These are phyloP conservation scores for Aplochiton taeniatus DNA, from an alignment of 2,797 vertebrate species.

Conservation along the genomic window DNA sequence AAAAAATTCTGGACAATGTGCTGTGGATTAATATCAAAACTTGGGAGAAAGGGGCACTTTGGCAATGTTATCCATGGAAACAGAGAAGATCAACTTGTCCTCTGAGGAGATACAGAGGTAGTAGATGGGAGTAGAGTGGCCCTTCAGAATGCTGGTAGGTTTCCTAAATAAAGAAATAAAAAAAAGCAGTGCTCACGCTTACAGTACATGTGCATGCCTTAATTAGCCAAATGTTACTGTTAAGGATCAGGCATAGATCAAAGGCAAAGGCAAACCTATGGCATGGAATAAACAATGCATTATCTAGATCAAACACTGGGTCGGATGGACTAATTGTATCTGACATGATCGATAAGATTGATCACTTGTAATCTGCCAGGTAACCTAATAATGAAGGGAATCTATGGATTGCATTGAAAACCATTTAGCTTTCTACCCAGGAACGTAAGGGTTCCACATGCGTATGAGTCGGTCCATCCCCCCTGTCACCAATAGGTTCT, in stretches of 20 bases:
- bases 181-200: conserved; percentile 10
- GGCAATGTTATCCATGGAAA: conserved; percentile 68
- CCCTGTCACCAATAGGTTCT: conserved; percentile 73
- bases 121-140: conserved; percentile 66
- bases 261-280: too few relatives aligned
- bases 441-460: conserved; percentile 78
- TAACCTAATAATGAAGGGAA: not conserved
- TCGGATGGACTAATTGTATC: not conserved
- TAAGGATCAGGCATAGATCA: not conserved
- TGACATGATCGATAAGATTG: too few relatives aligned
- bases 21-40: not conserved
- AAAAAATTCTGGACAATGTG: not conserved
- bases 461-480: conserved; percentile 72
- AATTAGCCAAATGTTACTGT: not conserved
- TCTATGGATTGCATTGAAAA: not conserved
- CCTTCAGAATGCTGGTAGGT: conserved; percentile 73
- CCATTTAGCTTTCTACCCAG: conserved; percentile 54
- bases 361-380: not conserved
- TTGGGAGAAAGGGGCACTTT: conserved; percentile 58
- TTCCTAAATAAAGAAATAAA: conserved; percentile 61
- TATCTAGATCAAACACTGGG: too few relatives aligned
- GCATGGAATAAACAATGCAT: too few relatives aligned
- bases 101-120: conserved; percentile 69
- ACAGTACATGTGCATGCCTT: not conserved
- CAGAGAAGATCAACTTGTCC: conserved; percentile 73